Conservation (phyloP, 2,113 vertebrate species). For the Anseranas semipalmata region DNA sequence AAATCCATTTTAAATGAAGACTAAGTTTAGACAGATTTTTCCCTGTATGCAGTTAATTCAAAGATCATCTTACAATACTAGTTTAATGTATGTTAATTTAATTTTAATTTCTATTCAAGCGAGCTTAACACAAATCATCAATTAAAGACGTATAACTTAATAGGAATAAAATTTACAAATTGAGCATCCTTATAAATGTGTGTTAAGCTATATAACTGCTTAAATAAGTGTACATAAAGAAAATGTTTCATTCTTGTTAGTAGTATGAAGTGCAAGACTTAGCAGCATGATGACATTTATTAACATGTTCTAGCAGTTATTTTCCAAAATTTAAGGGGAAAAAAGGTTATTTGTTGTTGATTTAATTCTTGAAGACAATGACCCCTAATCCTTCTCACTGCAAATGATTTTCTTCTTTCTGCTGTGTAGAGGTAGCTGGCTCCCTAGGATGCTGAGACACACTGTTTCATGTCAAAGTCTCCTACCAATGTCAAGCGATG, state of each 20-base stretch:
- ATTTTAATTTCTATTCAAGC: constrained; percentile 4
- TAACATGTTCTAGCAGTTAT: background rate
- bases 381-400: background rate
- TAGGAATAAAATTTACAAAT: background rate
- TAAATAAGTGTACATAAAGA: background rate
- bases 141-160: background rate
- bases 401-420: background rate
- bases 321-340: background rate
- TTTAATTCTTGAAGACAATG: background rate
- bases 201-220: background rate
- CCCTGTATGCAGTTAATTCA: background rate
- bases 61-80: background rate
- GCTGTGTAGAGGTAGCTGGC: background rate
- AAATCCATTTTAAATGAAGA: background rate
- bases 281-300: background rate
- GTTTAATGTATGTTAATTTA: background rate
- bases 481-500: background rate
- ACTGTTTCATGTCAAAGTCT: background rate
- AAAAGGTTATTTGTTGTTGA: background rate
- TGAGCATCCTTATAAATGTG: background rate
- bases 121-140: background rate
- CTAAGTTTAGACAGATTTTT: background rate
- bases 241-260: background rate
- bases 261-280: background rate
- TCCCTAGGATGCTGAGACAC: background rate